A percentile compares a stretch with the other conserved stretches of the same genome.
phyloP scores from a whole-genome alignment of 2,797 vertebrate species.

The Gastrophryne carolinensis region DNA sequence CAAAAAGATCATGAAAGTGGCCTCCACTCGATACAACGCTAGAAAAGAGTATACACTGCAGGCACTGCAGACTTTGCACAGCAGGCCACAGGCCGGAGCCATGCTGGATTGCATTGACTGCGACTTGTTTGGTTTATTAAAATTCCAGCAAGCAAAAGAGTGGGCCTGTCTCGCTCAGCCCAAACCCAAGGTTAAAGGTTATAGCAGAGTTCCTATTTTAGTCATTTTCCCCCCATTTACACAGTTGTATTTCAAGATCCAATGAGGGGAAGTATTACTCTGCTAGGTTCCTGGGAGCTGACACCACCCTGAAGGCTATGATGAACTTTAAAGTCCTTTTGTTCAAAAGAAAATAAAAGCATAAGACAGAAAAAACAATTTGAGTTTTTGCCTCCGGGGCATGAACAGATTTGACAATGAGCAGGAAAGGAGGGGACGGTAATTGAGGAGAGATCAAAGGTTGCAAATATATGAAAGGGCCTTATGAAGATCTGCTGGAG shows the following conservation, averaged over 20 bases:
- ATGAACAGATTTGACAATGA: slow-evolving; percentile 40
- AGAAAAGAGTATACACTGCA: too few species aligned
- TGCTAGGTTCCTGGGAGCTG: slow-evolving; percentile 13
- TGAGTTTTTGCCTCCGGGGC: slow-evolving; percentile 19
- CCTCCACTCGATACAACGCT: too few species aligned
- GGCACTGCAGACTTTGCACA: background rate
- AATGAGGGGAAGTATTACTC: slow-evolving; percentile 30
- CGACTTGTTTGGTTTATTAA: background rate
- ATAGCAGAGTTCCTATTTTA: slow-evolving; percentile 17
- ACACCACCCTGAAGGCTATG: background rate
- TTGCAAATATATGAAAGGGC: slow-evolving; percentile 41
- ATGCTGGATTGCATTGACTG: background rate
- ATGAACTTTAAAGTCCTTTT: slow-evolving; percentile 16
- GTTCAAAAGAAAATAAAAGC: background rate
- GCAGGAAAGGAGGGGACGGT: slow-evolving; percentile 24
- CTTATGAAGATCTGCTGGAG: slow-evolving; percentile 38
- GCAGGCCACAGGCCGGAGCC: background rate
- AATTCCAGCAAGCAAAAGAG: background rate
- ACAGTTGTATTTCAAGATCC: too few species aligned
- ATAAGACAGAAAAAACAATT: background rate
- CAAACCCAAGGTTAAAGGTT: slow-evolving; percentile 18
- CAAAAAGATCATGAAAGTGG: too few species aligned
- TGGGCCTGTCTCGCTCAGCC: background rate
- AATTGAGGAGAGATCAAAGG: slow-evolving; percentile 45
- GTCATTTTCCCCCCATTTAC: background rate